Conservation (phyloP, 2,113 vertebrate genomes). For the Pogonocichla stellata region DNA sequence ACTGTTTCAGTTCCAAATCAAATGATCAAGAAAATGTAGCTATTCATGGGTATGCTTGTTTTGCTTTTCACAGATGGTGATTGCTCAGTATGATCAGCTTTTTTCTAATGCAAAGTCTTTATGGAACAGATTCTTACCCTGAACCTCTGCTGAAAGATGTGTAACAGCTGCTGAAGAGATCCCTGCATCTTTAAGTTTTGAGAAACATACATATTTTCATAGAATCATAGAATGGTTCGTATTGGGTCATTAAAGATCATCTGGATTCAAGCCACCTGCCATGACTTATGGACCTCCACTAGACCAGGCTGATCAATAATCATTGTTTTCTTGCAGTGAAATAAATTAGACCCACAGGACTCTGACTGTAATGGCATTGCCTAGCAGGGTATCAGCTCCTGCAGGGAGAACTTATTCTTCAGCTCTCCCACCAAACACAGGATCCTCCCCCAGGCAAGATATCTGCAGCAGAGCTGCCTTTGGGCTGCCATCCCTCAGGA, state of each 20-base stretch:
- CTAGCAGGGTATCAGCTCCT: not conserved
- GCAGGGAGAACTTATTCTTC: not conserved
- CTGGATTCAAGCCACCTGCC: not conserved
- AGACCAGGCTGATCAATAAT: not conserved
- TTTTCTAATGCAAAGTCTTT: not conserved
- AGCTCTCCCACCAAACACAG: not conserved
- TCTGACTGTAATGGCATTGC: not conserved
- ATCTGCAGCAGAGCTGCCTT: not conserved
- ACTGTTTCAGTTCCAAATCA: not conserved
- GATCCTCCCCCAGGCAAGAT: not conserved
- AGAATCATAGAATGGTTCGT: not conserved
- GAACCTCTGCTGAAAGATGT: not conserved
- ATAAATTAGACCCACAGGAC: not conserved
- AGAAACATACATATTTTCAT: not conserved
- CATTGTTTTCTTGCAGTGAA: not conserved
- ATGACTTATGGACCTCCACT: not conserved
- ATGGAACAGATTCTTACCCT: not conserved
- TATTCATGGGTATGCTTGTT: not conserved
- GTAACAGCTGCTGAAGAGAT: not conserved
- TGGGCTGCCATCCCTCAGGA: not conserved
- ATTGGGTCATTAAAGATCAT: not conserved
- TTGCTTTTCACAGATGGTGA: not conserved
- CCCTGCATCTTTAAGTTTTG: not conserved
- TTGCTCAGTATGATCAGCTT: not conserved
- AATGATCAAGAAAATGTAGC: not conserved